Conservation (phyloP, 2,113 vertebrate genomes). For the Hucho hucho region DNA sequence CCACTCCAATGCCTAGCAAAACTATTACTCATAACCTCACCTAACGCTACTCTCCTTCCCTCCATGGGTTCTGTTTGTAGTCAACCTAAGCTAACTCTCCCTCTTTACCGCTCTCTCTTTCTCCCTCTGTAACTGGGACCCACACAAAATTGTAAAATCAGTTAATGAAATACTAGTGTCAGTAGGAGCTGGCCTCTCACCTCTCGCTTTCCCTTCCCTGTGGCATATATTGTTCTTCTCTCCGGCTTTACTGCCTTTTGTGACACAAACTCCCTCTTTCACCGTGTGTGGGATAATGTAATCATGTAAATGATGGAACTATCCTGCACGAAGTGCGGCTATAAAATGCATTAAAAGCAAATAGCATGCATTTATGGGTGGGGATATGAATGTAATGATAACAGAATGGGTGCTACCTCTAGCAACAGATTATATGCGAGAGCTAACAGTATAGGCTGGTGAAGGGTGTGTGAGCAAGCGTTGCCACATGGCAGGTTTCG, state of each 20-base stretch:
- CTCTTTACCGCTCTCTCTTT: not conserved
- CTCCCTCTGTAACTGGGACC: not conserved
- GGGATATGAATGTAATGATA: not conserved
- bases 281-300: not conserved
- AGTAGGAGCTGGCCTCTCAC: conserved; percentile 17
- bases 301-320: too few species aligned
- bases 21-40: too few species aligned
- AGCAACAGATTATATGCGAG: too few species aligned
- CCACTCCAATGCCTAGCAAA: too few species aligned
- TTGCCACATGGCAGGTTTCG: conserved; percentile 11
- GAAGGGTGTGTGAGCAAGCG: not conserved
- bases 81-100: not conserved
- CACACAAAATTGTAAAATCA: conserved; percentile 33
- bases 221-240: not conserved
- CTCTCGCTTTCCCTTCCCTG: not conserved
- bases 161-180: conserved; percentile 61
- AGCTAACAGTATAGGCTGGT: too few species aligned
- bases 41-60: too few species aligned
- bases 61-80: not conserved
- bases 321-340: too few species aligned
- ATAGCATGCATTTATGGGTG: not conserved
- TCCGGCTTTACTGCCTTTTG: not conserved
- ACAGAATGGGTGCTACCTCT: not conserved
- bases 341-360: too few species aligned
- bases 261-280: not conserved